A percentile compares a stretch with the other conserved stretches of the same genome.
Conservation (phyloP, 2,113 vertebrate species). For the Steatornis caripensis region DNA sequence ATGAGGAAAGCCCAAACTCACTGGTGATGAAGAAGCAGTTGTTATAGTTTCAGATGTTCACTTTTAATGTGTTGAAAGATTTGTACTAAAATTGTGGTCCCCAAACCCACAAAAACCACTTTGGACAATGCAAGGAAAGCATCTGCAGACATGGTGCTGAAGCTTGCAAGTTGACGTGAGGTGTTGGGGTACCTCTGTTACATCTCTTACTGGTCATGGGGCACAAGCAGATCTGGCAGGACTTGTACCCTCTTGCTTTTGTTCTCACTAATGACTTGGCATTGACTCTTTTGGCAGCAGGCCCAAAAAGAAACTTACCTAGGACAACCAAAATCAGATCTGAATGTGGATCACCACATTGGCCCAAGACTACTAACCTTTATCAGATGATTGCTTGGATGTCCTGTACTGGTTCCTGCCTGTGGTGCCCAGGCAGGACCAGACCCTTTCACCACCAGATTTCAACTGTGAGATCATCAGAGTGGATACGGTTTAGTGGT, state of each 20-base stretch:
- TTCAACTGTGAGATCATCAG: neutral
- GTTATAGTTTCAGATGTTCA: neutral
- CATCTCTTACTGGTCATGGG: no score
- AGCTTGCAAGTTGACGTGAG: neutral
- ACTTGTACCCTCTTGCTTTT: neutral
- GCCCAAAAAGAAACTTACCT: neutral
- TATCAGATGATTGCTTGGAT: neutral
- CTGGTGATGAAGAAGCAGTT: neutral
- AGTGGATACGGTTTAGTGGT: neutral
- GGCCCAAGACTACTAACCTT: neutral
- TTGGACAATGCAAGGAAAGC: neutral
- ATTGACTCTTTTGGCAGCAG: neutral
- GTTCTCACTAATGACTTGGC: neutral
- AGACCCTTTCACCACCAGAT: neutral
- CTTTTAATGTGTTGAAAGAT: rapidly evolving
- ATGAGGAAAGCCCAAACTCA: neutral
- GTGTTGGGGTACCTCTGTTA: neutral
- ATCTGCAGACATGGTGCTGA: neutral
- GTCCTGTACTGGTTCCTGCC: neutral
- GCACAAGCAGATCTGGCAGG: neutral
- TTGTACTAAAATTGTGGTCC: neutral
- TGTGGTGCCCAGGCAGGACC: no score
- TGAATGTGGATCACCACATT: rapidly evolving
- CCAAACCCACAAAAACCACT: neutral
- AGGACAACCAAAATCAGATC: neutral